phyloP scores from a whole-genome alignment of 53 echinoderm and acorn worm species.

The Patiria pectinifera region DNA sequence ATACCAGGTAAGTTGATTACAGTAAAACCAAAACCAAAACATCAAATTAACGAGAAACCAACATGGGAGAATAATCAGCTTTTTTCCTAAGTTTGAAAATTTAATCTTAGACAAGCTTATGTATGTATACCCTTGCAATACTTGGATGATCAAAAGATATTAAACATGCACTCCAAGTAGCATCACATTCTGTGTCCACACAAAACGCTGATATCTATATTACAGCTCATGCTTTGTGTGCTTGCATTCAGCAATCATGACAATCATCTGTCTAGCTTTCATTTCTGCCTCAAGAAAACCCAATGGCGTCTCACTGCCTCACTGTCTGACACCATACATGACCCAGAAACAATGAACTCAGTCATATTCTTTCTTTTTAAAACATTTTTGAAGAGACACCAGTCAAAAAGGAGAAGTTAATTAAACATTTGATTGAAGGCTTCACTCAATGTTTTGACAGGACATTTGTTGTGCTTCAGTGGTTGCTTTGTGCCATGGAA shows the following conservation, averaged over 20 bases:
- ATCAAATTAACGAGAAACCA: neutral
- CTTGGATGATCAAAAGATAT: too few species aligned
- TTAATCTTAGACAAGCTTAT: too few species aligned
- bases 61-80: too few species aligned
- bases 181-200: neutral
- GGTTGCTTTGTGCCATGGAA: neutral
- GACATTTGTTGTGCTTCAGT: neutral
- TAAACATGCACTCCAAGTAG: neutral
- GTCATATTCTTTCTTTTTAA: neutral
- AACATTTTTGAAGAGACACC: neutral
- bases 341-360: slow-evolving; percentile 36
- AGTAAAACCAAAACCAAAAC: neutral
- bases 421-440: slow-evolving; percentile 1
- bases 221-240: neutral
- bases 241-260: neutral
- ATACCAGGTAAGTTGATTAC: slow-evolving; percentile 79
- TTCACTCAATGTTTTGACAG: slow-evolving; percentile 4
- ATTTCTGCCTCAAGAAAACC: neutral
- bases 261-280: neutral
- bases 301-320: neutral
- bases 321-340: neutral
- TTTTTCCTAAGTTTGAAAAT: too few species aligned
- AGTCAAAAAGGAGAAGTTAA: slow-evolving; percentile 9
- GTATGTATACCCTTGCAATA: too few species aligned
- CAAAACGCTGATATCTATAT: neutral